Evolutionary conservation across 30 jellyfish, hydroid and myxozoan genomes (phyloP), one percentile per base, ranked within the genome.

Genomic region (Chrysaora quinquecirrha): DNA sequence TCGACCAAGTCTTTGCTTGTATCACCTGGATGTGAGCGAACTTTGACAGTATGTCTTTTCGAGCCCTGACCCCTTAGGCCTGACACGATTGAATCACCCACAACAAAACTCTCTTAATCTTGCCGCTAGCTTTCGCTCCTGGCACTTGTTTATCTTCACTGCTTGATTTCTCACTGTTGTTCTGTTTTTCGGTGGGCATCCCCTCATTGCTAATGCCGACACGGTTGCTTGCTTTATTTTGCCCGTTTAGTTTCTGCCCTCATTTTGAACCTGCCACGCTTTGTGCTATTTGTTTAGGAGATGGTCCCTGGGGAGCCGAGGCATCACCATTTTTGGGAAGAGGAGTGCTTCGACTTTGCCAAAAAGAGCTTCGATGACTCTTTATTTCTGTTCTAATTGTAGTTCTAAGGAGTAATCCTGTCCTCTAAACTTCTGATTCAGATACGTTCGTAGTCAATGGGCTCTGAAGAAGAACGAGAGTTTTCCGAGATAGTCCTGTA

Each of bases 261-360:
- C 23, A 20, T 19, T 64, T 64, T 30, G 48, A 21, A 19, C 50
- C 48, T 14, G 77, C 48, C 18, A 11, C 29, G 60, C 19, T 64
- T 64, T 21, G 77, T 24, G 12, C 22, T 21, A 7, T 30, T 64
- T 64, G 50, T 64, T 1, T 1, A 0, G 77, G 22, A 64, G 48
- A 64, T 20, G 77, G 48, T 24, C 50, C 50, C 77, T 64, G 23
- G 33, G 73, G 73, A 60, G 32, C 32, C 19, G 32, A 60, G 32
- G 73, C 32, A n/a, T 60, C 32, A 0, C 32, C 73, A 16, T 60
- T 24, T 24, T 60, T n/a, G 32, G 32, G 1, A 60, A n/a, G 73
- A 9, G 73, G 32, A 60, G 73, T 11, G 0, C 0, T 60, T 60
- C 32, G 1, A 60, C 32, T 60, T 24, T 60, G 32, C 73, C n/a